A percentile compares a stretch with the other conserved stretches of the same genome.
Conservation (phyloP, 2,113 vertebrate genomes). For the Pelmatolapia mariae region DNA sequence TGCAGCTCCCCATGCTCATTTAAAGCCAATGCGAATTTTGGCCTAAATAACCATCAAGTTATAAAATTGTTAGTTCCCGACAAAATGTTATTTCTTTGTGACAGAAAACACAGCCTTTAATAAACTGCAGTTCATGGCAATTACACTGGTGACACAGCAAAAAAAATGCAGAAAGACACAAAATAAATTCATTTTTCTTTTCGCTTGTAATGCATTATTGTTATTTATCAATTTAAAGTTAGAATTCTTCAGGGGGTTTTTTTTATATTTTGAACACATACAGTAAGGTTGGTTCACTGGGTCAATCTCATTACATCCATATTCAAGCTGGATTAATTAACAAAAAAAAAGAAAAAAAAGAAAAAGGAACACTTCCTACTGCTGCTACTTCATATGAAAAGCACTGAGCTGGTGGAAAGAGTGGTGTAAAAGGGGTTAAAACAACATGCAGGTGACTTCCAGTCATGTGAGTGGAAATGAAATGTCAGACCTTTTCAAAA, state of each 20-base stretch:
- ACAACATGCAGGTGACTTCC: background rate
- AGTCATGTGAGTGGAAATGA: background rate
- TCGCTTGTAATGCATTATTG: fast-evolving
- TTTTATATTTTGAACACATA: background rate
- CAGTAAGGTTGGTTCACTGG: no score
- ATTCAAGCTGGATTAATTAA: background rate
- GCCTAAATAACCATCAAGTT: background rate
- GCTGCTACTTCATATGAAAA: background rate
- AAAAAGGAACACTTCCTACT: background rate
- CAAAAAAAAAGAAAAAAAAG: background rate
- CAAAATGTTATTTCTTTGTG: background rate
- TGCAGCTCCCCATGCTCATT: background rate
- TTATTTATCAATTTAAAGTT: background rate
- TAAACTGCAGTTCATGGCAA: background rate
- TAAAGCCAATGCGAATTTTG: background rate
- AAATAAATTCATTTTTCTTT: background rate
- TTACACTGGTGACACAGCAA: background rate
- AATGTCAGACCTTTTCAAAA: background rate
- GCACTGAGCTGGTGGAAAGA: background rate
- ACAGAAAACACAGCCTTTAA: background rate
- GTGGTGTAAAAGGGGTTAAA: background rate
- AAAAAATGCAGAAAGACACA: background rate
- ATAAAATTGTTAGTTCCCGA: background rate
- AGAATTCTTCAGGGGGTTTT: fast-evolving
- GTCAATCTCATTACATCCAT: background rate